Conservation (phyloP, 2,888 invertebrate genomes). For the Clepsis dumicolana region DNA sequence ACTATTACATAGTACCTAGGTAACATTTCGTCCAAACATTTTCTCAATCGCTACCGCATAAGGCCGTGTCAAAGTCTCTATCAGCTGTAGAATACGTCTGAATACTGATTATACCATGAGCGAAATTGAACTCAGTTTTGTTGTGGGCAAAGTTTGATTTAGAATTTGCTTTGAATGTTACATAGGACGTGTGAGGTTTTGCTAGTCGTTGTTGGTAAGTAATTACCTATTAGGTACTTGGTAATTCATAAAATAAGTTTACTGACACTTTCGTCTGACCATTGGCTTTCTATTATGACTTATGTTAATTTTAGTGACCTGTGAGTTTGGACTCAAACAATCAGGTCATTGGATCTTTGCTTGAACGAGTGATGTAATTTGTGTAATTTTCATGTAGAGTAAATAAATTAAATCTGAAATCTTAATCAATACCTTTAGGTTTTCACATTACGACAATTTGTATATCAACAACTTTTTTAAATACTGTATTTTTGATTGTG, state of each 20-base stretch:
- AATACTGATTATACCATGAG: no score
- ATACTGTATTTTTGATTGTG: no score
- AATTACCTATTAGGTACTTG: conserved; percentile 8
- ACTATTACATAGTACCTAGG: no score
- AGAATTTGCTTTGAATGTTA: neutral
- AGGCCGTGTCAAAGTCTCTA: neutral
- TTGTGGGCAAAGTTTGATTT: neutral
- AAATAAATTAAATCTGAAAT: no score
- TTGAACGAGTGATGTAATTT: neutral
- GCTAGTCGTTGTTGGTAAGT: conserved; percentile 6
- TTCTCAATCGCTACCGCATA: neutral
- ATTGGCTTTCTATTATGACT: neutral
- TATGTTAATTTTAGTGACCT: neutral
- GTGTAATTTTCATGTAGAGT: no score
- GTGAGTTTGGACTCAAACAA: neutral
- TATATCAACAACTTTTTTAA: no score
- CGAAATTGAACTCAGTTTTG: neutral
- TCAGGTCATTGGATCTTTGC: neutral
- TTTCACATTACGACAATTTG: no score
- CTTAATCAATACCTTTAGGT: no score
- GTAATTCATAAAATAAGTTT: conserved; percentile 15
- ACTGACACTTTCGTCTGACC: conserved; percentile 21
- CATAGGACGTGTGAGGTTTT: neutral
- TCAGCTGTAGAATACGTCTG: neutral
- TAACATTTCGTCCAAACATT: neutral